Evolutionary conservation across 1,140 invertebrate genomes (phyloP).

Genomic region (Popillia japonica): DNA sequence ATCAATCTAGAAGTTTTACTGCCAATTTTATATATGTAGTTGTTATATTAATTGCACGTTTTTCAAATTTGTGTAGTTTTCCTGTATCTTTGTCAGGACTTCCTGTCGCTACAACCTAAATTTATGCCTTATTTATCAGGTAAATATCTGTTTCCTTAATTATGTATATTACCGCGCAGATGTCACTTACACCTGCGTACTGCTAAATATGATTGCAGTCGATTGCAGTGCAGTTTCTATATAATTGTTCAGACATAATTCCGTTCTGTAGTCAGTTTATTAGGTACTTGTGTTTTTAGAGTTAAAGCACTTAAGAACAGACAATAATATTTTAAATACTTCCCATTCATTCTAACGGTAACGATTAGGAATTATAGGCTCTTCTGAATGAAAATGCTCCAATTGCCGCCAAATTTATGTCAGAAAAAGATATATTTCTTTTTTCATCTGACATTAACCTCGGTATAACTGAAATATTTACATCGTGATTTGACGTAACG

Average conservation of each 20-base stretch:
- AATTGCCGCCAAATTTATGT: neutral
- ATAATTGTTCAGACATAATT: too few species aligned
- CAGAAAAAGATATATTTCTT: neutral
- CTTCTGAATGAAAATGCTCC: neutral
- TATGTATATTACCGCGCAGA: neutral
- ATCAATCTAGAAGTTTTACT: neutral
- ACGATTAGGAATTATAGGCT: neutral
- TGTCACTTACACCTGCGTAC: neutral
- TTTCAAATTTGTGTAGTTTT: neutral
- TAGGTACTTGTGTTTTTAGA: too few species aligned
- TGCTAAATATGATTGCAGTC: neutral
- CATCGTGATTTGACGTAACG: neutral
- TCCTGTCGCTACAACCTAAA: neutral
- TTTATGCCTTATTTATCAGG: too few species aligned
- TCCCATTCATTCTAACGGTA: neutral
- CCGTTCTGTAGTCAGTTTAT: too few species aligned
- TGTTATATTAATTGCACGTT: neutral
- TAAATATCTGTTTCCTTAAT: neutral
- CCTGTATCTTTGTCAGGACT: neutral
- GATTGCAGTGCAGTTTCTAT: too few species aligned
- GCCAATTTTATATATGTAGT: neutral
- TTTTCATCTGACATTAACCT: neutral
- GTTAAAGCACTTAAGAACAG: neutral
- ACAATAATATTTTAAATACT: neutral
- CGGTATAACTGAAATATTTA: constrained; percentile 7